These are phyloP conservation scores for Seriola quinqueradiata DNA, from an alignment of 2,113 vertebrate species.

Conservation along the genomic window DNA sequence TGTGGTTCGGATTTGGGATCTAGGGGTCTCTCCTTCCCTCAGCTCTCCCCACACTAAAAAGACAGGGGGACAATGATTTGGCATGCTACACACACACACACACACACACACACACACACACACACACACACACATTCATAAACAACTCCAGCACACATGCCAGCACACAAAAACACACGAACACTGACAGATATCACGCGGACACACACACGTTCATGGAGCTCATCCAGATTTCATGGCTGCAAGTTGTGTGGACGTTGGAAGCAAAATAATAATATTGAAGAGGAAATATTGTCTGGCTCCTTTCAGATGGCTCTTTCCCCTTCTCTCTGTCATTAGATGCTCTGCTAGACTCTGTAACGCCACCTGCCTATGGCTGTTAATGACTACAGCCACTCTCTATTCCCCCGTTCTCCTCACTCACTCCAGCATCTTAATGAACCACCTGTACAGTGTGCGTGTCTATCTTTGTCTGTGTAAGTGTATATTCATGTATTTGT, in stretches of 20 bases:
- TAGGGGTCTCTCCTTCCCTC: constrained; percentile 60
- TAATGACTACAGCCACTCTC: constrained; percentile 63
- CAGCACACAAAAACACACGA: constrained; percentile 30
- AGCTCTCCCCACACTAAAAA: constrained; percentile 38
- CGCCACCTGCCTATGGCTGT: constrained; percentile 59
- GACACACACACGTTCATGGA: constrained; percentile 14
- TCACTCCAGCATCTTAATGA: constrained; percentile 72
- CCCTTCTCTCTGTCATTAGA: constrained; percentile 25
- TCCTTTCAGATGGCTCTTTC: constrained; percentile 26
- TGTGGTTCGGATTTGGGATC: constrained; percentile 66
- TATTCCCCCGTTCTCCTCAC: constrained; percentile 45
- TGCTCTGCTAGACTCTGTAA: constrained; percentile 33
- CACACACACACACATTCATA: constrained; percentile 45
- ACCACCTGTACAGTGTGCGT: constrained; percentile 59
- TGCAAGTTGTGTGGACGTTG: constrained; percentile 28
- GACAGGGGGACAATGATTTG: constrained; percentile 61
- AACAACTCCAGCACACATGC: constrained; percentile 46
- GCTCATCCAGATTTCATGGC: constrained; percentile 53
- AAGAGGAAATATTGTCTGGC: constrained; percentile 37
- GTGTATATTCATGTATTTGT: not conserved
- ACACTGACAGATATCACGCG: constrained; percentile 5
- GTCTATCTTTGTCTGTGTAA: constrained; percentile 31
- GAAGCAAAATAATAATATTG: constrained; percentile 43
- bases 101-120: not conserved
- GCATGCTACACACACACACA: constrained; percentile 57